Base-by-base conservation (phyloP, 2,113 vertebrate species). In the Carassius carassius region DNA sequence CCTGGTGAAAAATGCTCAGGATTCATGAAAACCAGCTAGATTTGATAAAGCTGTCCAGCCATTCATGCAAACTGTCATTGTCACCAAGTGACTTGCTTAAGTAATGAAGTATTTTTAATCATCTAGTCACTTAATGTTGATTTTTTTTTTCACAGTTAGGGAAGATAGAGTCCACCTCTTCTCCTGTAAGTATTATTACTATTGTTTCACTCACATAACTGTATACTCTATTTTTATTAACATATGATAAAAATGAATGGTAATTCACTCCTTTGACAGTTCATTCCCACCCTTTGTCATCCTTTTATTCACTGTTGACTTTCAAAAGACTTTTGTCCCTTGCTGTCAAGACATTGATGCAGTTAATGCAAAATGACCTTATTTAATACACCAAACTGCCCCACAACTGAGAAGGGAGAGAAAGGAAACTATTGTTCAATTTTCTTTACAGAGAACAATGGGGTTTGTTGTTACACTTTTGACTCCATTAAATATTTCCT, bases 261-360 rank as follows among this genome's bases (percentile, higher is more conserved):
- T 84, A 86, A 74, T 51, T 72, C 74, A n/a, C 72, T 86, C 79
- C n/a, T 49, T 10, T 82, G 62, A 58, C 67, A 78, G 32, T 47
- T 73, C 56, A 32, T 32, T 17, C 54, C 54, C 16, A 63, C 54
- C 49, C 65, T 78, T 78, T 56, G 81, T 74, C 58, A 19, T 74
- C 17, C 56, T 65, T 74, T 75, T 80, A 82, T 74, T 74, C 76
- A 80, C 81, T 73, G 56, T 74, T 29, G 3, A 62, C 65, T 41
- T 60, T 29, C 56, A 58, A 58, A 58, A 58, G 56, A 58, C 56
- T 35, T 84, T 80, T 85, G 74, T 89, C 73, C 56, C 78, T 87
- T 81, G 29, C 76, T 74, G 87, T 88, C 89, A 86, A 89, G 88
- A 90, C 87, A 83, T 76, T 86, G 62, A 89, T 44, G 65, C 65